phyloP scores from a whole-genome alignment of 1,140 invertebrate species.

The Neuroterus valhalla region DNA sequence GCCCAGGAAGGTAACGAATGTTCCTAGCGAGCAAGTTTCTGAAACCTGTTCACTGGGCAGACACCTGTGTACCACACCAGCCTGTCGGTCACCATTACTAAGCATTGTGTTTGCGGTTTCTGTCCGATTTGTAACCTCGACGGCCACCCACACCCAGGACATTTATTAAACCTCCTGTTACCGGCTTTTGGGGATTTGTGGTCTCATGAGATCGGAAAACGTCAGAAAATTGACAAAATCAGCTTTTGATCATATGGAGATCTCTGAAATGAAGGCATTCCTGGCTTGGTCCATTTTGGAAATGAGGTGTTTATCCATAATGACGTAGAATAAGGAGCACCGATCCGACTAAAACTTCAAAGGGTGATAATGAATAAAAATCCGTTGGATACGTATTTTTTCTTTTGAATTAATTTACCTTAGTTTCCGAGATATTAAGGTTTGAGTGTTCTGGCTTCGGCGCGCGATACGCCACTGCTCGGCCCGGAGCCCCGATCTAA shows the following conservation, averaged over 20 bases:
- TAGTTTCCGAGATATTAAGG: too few species aligned
- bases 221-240: constrained; percentile 12
- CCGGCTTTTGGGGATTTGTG: constrained; percentile 39
- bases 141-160: constrained; percentile 59
- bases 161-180: constrained; percentile 64
- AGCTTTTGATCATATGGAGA: neutral
- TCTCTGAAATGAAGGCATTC: neutral
- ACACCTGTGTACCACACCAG: constrained; percentile 45
- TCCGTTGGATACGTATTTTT: too few species aligned
- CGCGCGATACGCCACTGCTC: too few species aligned
- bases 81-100: constrained; percentile 68
- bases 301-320: too few species aligned
- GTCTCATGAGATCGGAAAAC: constrained; percentile 34
- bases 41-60: constrained; percentile 50
- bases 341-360: too few species aligned
- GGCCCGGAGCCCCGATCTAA: too few species aligned
- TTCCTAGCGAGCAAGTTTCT: constrained; percentile 45
- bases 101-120: constrained; percentile 70
- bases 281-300: too few species aligned
- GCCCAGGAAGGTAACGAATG: constrained; percentile 63
- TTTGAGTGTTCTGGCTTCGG: too few species aligned
- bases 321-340: too few species aligned
- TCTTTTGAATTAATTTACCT: too few species aligned
- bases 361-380: too few species aligned
- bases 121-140: constrained; percentile 67